Conservation (phyloP, 2,888 invertebrate species). For the Rutpela maculata region DNA sequence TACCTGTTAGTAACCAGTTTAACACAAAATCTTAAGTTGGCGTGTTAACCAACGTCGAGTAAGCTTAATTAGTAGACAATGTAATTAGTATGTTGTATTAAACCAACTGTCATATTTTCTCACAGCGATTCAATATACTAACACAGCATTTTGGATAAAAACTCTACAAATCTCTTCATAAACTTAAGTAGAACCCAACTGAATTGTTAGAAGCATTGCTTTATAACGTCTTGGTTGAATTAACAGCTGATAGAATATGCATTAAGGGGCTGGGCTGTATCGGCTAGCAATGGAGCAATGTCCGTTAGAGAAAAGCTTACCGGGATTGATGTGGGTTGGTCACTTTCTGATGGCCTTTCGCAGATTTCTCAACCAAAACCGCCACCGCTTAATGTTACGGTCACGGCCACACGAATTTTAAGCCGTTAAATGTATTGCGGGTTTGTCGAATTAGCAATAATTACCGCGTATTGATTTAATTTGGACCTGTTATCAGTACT, state of each 20-base stretch:
- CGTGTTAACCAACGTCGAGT: no score
- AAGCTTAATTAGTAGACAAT: no score
- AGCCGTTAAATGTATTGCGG: constrained; percentile 31
- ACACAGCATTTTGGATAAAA: no score
- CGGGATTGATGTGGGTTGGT: constrained; percentile 55
- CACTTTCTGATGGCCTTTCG: constrained; percentile 54
- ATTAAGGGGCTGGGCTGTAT: constrained; percentile 21
- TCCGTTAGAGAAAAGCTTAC: constrained; percentile 46
- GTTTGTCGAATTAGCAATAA: constrained; percentile 38
- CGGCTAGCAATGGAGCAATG: constrained; percentile 43
- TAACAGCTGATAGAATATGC: constrained; percentile 22
- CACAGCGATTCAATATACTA: no score
- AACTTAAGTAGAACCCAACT: no score
- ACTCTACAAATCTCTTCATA: no score
- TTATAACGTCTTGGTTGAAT: not conserved
- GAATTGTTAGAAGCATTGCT: no score
- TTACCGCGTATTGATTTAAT: constrained; percentile 9
- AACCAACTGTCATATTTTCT: no score
- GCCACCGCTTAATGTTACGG: constrained; percentile 37
- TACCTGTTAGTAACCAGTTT: no score
- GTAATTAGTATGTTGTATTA: no score
- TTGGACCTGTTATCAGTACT: no score
- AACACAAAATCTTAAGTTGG: no score
- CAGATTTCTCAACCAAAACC: constrained; percentile 55
- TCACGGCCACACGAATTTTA: constrained; percentile 21